Conservation (phyloP, 2,888 invertebrate species). For the Hyposoter dolosus region DNA sequence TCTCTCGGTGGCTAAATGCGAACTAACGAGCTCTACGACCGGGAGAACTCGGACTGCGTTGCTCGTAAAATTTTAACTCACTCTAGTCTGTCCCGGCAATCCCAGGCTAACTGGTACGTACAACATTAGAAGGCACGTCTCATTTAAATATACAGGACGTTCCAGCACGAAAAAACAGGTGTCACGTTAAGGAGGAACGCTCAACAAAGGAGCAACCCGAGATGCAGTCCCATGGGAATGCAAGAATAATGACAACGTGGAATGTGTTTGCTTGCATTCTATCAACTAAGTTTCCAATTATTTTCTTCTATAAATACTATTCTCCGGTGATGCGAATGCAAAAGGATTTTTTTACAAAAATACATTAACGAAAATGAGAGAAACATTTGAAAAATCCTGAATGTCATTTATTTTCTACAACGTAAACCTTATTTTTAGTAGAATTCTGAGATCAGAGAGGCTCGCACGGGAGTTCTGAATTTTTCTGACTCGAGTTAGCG, state of each 20-base stretch:
- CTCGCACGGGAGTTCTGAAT: no score
- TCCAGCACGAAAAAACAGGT: not conserved
- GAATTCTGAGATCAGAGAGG: no score
- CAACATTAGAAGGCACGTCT: conserved; percentile 32
- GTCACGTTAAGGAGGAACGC: not conserved
- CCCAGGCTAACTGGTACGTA: conserved; percentile 24
- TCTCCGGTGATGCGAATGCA: no score
- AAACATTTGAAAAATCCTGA: not conserved
- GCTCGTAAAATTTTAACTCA: conserved; percentile 65
- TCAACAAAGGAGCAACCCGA: not conserved
- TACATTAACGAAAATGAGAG: not conserved
- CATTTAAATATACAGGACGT: conserved; percentile 2
- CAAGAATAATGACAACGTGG: no score
- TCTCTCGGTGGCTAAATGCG: conserved; percentile 62
- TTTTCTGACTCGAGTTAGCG: not conserved
- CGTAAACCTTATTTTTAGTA: no score
- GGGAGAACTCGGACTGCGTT: conserved; percentile 64
- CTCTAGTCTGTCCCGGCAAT: conserved; percentile 25
- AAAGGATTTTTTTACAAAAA: not conserved
- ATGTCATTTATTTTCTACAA: not conserved
- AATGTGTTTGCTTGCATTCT: no score
- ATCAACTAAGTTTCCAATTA: no score
- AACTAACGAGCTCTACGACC: conserved; percentile 65
- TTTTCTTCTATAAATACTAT: no score
- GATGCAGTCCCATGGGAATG: no score